Conservation (phyloP, 2,797 vertebrate genomes). For the Cheirogaleus major region DNA sequence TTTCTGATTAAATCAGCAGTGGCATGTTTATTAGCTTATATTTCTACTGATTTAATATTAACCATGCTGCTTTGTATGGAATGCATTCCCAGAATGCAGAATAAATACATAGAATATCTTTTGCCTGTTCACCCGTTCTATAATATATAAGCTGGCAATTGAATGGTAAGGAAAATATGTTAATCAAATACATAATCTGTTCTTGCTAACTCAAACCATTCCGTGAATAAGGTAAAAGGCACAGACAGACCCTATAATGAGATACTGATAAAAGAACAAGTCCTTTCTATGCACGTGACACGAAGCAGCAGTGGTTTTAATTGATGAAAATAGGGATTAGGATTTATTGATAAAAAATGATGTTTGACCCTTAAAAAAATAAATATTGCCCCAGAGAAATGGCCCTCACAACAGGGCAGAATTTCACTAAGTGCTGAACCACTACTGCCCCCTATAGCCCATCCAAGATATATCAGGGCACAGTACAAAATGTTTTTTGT, state of each 20-base stretch:
- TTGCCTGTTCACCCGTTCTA: background rate
- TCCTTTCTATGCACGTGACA: background rate
- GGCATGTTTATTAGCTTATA: background rate
- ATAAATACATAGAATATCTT: background rate
- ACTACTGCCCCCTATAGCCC: background rate
- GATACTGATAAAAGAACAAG: background rate
- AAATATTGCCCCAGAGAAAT: background rate
- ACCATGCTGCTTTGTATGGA: background rate
- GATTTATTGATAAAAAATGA: background rate
- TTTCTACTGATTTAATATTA: conserved; percentile 9
- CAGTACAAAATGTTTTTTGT: background rate
- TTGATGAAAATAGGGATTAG: background rate
- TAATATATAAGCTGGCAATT: background rate
- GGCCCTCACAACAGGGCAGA: background rate
- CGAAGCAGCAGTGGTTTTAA: conserved; percentile 24
- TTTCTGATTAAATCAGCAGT: background rate
- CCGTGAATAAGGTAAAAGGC: background rate
- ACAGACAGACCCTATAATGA: background rate
- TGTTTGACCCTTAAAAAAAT: conserved; percentile 7
- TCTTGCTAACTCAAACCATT: conserved; percentile 13
- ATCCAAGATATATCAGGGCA: background rate
- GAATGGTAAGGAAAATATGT: background rate
- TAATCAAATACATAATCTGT: background rate
- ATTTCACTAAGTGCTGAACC: background rate
- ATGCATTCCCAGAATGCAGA: background rate